Conservation (phyloP, 1,140 invertebrate species). For the Elymnias hypermnestra region DNA sequence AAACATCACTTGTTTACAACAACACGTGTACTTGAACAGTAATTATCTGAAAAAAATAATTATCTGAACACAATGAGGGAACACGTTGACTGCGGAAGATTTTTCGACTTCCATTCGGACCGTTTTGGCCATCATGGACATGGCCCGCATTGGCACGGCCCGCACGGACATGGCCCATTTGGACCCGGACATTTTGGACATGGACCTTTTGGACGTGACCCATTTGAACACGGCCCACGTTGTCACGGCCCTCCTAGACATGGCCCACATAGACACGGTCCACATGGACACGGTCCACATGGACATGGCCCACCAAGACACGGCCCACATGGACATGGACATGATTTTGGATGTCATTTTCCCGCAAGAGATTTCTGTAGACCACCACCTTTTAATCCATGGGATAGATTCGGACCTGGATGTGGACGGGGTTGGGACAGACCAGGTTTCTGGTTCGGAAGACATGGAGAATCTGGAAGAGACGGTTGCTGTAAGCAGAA, state of each 20-base stretch:
- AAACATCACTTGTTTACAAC: too few relatives aligned
- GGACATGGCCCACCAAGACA: background rate
- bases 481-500: background rate
- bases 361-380: slow-evolving; percentile 1
- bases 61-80: background rate
- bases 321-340: slow-evolving; percentile 4
- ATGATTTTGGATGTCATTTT: background rate
- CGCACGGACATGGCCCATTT: background rate
- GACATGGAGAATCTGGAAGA: background rate
- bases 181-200: background rate
- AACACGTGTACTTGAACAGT: too few relatives aligned
- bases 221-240: background rate
- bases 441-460: background rate
- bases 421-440: background rate
- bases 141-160: background rate
- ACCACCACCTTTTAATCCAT: background rate
- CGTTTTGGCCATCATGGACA: too few relatives aligned
- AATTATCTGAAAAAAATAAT: too few relatives aligned
- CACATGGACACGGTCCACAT: background rate
- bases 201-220: background rate
- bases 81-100: background rate
- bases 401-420: background rate
- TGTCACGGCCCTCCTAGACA: background rate
- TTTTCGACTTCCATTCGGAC: too few relatives aligned
- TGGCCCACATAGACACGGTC: background rate